Percentiles rank a stretch among this genome's conserved stretches.
Conservation (phyloP, 2,888 invertebrate genomes). For the Sphinx pinastri region DNA sequence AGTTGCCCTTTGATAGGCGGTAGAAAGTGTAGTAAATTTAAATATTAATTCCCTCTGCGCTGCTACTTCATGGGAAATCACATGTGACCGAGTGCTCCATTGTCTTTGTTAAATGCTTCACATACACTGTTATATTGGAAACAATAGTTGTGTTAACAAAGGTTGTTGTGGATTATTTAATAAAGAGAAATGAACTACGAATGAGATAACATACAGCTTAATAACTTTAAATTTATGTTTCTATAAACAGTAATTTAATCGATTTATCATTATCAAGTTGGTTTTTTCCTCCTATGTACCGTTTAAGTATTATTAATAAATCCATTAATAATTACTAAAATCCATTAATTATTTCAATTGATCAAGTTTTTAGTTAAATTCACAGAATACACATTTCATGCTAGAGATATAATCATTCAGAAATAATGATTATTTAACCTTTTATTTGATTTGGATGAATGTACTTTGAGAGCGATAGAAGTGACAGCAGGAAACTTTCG, state of each 20-base stretch:
- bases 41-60: slow-evolving; percentile 7
- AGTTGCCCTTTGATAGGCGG: slow-evolving; percentile 10
- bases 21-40: slow-evolving; percentile 7
- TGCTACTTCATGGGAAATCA: slow-evolving; percentile 13
- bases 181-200: background rate
- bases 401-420: background rate
- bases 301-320: no score
- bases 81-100: slow-evolving; percentile 17
- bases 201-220: background rate
- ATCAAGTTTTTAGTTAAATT: background rate
- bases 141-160: background rate
- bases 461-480: no score
- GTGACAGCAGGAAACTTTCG: no score
- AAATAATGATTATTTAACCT: background rate
- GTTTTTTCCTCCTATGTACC: no score
- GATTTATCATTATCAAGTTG: no score
- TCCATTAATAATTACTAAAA: no score
- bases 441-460: background rate
- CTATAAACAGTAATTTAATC: background rate
- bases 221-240: background rate
- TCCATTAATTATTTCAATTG: background rate
- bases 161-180: background rate
- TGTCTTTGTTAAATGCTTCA: slow-evolving; percentile 18
- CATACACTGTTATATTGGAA: background rate
- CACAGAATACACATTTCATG: no score